Percentiles rank a stretch among this genome's conserved stretches.
These are phyloP conservation scores for Potamarius usumacintae DNA, from an alignment of 2,113 vertebrate species.

Conservation along the genomic window DNA sequence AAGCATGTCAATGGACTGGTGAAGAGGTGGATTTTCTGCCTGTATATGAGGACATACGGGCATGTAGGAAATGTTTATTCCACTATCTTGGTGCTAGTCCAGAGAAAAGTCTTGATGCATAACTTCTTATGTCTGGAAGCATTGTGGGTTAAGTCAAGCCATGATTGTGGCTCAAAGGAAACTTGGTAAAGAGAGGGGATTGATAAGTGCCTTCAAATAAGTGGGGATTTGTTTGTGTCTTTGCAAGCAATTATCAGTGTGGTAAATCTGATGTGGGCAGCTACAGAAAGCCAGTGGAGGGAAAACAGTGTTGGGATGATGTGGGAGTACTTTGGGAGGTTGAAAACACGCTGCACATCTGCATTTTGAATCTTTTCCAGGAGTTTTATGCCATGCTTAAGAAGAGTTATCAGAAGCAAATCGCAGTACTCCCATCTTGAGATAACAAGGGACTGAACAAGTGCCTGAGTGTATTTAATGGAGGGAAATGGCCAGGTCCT, in stretches of 20 bases:
- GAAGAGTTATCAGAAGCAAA: constrained; percentile 1
- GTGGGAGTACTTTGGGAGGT: neutral
- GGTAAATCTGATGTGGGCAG: neutral
- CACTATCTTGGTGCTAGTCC: no score
- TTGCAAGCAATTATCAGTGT: neutral
- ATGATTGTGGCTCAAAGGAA: constrained; percentile 3
- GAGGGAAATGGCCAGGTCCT: neutral
- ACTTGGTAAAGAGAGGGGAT: neutral
- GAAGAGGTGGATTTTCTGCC: neutral
- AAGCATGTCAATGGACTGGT: neutral
- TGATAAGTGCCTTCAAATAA: neutral
- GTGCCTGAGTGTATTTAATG: neutral
- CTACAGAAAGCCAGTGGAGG: neutral
- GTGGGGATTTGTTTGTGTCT: neutral
- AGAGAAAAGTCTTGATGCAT: neutral
- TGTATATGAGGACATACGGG: neutral
- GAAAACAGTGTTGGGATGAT: neutral
- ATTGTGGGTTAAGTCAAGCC: neutral
- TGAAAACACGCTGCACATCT: neutral
- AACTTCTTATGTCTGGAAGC: neutral
- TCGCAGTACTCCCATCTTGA: neutral
- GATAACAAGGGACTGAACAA: constrained; percentile 4
- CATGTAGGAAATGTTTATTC: neutral
- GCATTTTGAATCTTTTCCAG: neutral
- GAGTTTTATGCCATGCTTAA: neutral